These are phyloP conservation scores for Sympetrum striolatum DNA, from an alignment of 2,888 invertebrate species.

Conservation along the genomic window DNA sequence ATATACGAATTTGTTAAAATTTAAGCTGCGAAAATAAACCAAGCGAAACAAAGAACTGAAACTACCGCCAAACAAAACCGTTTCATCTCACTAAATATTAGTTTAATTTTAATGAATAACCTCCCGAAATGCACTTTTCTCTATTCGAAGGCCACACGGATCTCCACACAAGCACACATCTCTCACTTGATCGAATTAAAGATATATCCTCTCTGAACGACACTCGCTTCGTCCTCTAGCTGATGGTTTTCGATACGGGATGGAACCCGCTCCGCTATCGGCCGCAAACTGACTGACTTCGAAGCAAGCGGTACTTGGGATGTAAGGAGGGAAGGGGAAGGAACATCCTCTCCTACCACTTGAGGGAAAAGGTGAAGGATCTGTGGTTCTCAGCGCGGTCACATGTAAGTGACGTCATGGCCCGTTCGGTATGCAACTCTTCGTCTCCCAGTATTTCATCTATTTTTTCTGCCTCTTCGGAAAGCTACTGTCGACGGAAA, in stretches of 20 bases:
- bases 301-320: slow-evolving; percentile 28
- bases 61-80: not conserved
- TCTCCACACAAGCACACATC: not conserved
- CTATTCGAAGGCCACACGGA: not conserved
- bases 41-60: not conserved
- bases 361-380: slow-evolving; percentile 33
- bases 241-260: not conserved
- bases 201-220: not conserved
- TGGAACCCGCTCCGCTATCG: slow-evolving; percentile 4
- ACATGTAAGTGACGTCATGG: slow-evolving; percentile 24
- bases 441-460: not conserved
- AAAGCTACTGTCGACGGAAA: not conserved
- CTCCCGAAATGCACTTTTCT: not conserved
- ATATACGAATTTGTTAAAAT: too few species aligned
- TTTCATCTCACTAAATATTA: not conserved
- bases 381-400: slow-evolving; percentile 20
- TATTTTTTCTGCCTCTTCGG: slow-evolving; percentile 2
- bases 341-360: not conserved
- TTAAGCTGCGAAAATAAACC: not conserved
- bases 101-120: not conserved
- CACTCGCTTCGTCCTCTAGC: not conserved
- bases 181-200: not conserved
- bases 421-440: slow-evolving; percentile 29
- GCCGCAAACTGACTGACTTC: slow-evolving; percentile 19
- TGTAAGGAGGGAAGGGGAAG: not conserved